Conservation (phyloP, 2,888 invertebrate genomes). For the Ernsta delagoae region DNA sequence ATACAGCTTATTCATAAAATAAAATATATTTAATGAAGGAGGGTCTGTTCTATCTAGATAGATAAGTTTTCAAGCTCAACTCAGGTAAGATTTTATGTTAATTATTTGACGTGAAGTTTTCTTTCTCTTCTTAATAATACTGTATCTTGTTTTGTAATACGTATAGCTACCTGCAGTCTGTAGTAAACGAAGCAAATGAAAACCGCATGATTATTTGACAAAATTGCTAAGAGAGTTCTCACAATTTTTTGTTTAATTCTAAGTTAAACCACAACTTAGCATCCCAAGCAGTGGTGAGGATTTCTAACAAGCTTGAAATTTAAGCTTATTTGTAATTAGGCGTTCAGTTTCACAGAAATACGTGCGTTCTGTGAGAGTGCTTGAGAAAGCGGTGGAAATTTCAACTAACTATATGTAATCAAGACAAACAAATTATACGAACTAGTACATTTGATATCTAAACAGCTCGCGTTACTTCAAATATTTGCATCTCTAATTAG, state of each 20-base stretch:
- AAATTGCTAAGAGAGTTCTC: conserved; percentile 16
- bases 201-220: conserved; percentile 20
- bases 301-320: conserved; percentile 33
- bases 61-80: too few species aligned
- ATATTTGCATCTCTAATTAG: conserved; percentile 2
- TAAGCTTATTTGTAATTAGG: conserved; percentile 21
- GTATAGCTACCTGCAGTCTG: too few species aligned
- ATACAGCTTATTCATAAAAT: too few species aligned
- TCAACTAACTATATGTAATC: conserved; percentile 2
- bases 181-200: not conserved
- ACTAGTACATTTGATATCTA: conserved; percentile 3
- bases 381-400: conserved; percentile 8
- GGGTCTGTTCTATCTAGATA: too few species aligned
- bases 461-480: conserved; percentile 1
- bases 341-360: conserved; percentile 15
- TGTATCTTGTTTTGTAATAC: too few species aligned
- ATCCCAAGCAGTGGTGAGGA: conserved; percentile 1
- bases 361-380: not conserved
- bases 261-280: conserved; percentile 20
- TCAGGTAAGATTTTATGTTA: too few species aligned
- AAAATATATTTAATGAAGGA: too few species aligned
- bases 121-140: too few species aligned
- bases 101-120: too few species aligned
- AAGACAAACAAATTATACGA: conserved; percentile 7
- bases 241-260: conserved; percentile 27